A percentile compares a stretch with the other conserved stretches of the same genome.
phyloP scores from a whole-genome alignment of 2,113 vertebrate species.

The Nannobrachium achirus region DNA sequence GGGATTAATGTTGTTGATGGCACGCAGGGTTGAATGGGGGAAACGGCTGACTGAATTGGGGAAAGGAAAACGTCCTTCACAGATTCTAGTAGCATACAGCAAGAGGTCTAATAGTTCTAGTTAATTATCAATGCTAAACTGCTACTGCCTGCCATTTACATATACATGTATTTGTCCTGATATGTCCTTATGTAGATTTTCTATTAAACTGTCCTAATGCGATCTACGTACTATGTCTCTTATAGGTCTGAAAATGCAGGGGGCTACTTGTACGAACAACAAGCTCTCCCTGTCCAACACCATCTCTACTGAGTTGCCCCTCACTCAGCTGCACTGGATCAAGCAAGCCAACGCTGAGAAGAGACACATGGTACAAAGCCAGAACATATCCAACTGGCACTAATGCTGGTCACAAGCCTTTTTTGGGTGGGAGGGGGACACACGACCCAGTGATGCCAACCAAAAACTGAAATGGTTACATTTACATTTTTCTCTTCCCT shows the following conservation, averaged over 20 bases:
- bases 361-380: slow-evolving; percentile 85
- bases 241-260: slow-evolving; percentile 92
- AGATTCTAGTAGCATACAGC: background rate
- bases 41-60: background rate
- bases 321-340: slow-evolving; percentile 95
- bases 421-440: too few relatives aligned
- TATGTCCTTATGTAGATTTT: background rate
- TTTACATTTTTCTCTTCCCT: background rate
- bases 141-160: background rate
- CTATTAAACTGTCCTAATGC: background rate
- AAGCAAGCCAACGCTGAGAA: slow-evolving; percentile 89
- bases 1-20: background rate
- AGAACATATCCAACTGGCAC: background rate
- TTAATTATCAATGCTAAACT: background rate
- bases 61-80: background rate
- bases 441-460: background rate
- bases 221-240: background rate
- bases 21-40: background rate
- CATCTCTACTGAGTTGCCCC: slow-evolving; percentile 93
- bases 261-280: slow-evolving; percentile 92
- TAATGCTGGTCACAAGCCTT: too few relatives aligned
- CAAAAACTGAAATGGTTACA: background rate
- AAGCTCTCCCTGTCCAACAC: slow-evolving; percentile 92
- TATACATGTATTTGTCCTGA: background rate
- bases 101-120: background rate